These are phyloP conservation scores for Pemphigus obesinymphae DNA, from an alignment of 1,140 invertebrate species.

Conservation along the genomic window DNA sequence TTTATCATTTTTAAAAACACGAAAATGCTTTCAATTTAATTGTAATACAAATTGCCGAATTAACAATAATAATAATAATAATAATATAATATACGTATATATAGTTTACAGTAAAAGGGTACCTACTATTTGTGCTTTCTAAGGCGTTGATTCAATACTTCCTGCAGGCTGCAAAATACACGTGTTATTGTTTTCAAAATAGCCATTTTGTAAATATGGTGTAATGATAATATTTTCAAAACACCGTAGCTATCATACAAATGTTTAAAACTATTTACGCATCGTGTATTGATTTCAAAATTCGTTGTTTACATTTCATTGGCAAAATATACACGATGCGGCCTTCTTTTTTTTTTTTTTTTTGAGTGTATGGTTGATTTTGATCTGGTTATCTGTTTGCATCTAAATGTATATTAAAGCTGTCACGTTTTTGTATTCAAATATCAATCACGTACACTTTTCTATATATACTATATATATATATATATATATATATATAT, in stretches of 20 bases:
- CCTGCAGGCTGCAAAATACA: not conserved
- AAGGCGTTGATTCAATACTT: not conserved
- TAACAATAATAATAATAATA: too few species aligned
- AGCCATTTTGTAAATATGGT: not conserved
- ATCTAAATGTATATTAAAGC: not conserved
- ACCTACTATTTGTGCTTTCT: not conserved
- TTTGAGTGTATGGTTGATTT: not conserved
- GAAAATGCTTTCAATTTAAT: not conserved
- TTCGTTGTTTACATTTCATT: not conserved
- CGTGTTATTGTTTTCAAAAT: slow-evolving; percentile 14
- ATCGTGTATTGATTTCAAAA: not conserved
- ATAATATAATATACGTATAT: too few species aligned
- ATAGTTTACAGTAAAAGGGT: too few species aligned
- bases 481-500: too few species aligned
- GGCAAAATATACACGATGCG: not conserved
- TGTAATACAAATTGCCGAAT: too few species aligned
- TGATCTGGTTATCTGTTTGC: not conserved
- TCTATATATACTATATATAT: too few species aligned
- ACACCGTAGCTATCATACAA: not conserved
- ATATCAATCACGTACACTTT: not conserved
- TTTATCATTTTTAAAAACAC: not conserved
- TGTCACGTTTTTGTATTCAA: not conserved
- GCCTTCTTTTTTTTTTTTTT: too few species aligned
- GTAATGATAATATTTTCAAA: not conserved
- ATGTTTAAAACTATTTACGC: not conserved